Evolutionary conservation across 1,140 invertebrate species (phyloP).

Genomic region (Orius insidiosus): DNA sequence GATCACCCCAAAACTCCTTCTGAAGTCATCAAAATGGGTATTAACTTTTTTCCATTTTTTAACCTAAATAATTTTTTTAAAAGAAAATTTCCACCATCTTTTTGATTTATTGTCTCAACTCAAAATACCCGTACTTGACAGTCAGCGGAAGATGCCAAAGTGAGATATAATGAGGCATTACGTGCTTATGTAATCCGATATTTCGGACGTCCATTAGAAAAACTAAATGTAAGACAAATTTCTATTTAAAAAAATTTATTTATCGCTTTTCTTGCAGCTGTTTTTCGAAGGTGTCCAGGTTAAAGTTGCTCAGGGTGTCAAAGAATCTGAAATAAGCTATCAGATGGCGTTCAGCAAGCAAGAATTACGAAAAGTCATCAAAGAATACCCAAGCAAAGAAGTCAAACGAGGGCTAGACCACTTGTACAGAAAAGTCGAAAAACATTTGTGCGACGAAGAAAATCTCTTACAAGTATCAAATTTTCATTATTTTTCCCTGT

Average conservation of each 20-base stretch:
- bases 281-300: slow-evolving; percentile 92
- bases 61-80: slow-evolving; percentile 29
- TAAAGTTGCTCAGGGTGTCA: slow-evolving; percentile 80
- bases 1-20: slow-evolving; percentile 87
- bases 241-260: slow-evolving; percentile 1
- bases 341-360: slow-evolving; percentile 95
- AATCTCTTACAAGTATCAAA: slow-evolving; percentile 80
- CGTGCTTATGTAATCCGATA: slow-evolving; percentile 82
- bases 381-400: slow-evolving; percentile 86
- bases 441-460: slow-evolving; percentile 89
- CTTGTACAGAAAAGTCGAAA: slow-evolving; percentile 92
- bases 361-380: slow-evolving; percentile 87
- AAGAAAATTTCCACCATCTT: slow-evolving; percentile 93
- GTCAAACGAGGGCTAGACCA: slow-evolving; percentile 91
- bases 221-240: slow-evolving; percentile 83
- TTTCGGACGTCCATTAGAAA: slow-evolving; percentile 88
- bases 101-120: slow-evolving; percentile 72
- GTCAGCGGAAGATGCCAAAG: slow-evolving; percentile 75
- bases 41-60: slow-evolving; percentile 9
- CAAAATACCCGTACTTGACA: slow-evolving; percentile 80
- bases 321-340: slow-evolving; percentile 94
- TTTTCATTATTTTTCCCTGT: too few relatives aligned
- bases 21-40: slow-evolving; percentile 86
- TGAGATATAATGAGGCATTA: slow-evolving; percentile 78
- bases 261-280: slow-evolving; percentile 32